Percentiles rank a stretch among this genome's conserved stretches.
These are phyloP conservation scores for Tympanoctomys barrerae DNA, from an alignment of 2,797 vertebrate genomes.

Conservation along the genomic window DNA sequence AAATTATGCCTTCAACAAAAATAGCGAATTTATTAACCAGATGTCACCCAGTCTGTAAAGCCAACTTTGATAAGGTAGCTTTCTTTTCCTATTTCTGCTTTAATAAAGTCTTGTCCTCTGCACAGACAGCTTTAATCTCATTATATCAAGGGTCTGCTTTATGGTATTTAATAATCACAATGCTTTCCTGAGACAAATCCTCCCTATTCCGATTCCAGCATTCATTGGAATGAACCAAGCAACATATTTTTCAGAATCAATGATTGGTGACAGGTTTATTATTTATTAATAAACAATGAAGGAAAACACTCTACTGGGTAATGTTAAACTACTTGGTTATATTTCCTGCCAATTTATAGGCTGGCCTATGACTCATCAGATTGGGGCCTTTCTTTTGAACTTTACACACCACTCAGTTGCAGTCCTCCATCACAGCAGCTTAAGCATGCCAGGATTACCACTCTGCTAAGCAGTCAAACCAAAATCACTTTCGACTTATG, in stretches of 20 bases:
- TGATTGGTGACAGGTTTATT: constrained; percentile 80
- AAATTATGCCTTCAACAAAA: constrained; percentile 72
- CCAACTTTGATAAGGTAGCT: constrained; percentile 69
- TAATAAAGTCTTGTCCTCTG: constrained; percentile 82
- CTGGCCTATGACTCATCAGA: constrained; percentile 81
- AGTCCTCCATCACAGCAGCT: constrained; percentile 65
- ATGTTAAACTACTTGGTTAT: constrained; percentile 76
- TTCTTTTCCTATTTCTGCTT: constrained; percentile 76
- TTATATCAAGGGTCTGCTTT: constrained; percentile 78
- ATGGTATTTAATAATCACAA: constrained; percentile 83
- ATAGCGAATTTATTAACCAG: constrained; percentile 71
- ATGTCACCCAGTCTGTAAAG: constrained; percentile 70
- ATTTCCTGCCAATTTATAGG: constrained; percentile 79
- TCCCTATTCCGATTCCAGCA: constrained; percentile 35
- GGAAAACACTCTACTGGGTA: constrained; percentile 65
- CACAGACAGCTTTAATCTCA: constrained; percentile 84
- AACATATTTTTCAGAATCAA: constrained; percentile 77
- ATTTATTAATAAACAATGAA: constrained; percentile 86
- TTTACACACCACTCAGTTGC: constrained; percentile 65
- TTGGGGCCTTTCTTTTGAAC: constrained; percentile 79
- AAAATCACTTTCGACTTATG: constrained; percentile 62
- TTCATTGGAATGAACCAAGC: constrained; percentile 73
- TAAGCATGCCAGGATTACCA: constrained; percentile 80
- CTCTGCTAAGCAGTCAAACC: constrained; percentile 74
- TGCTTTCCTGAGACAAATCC: constrained; percentile 76